Conservation (phyloP, 2,113 vertebrate genomes). For the Glaucidium brasilianum region DNA sequence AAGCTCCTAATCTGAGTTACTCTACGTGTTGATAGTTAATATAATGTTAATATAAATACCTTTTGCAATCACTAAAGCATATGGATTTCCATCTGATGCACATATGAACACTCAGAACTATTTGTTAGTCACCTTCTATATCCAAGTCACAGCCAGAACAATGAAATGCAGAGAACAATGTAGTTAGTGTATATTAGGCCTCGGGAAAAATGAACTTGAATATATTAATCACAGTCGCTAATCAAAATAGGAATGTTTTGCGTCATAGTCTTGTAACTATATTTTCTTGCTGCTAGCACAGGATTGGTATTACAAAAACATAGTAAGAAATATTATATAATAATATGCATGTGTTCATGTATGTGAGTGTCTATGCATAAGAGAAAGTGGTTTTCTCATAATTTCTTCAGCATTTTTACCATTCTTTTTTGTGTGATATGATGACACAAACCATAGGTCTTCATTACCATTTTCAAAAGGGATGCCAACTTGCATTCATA, state of each 20-base stretch:
- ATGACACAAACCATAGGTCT: background rate
- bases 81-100: background rate
- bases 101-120: background rate
- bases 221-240: background rate
- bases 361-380: background rate
- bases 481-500: fast-evolving
- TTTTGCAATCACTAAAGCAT: background rate
- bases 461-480: background rate
- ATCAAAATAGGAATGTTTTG: background rate
- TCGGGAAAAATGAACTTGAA: background rate
- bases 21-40: background rate
- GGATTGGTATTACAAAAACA: background rate
- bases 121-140: background rate
- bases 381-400: background rate
- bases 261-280: background rate
- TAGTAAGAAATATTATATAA: background rate
- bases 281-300: background rate
- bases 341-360: background rate
- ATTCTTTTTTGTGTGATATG: background rate
- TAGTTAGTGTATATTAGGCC: background rate
- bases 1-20: background rate
- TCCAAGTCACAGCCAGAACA: background rate
- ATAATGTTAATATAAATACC: background rate
- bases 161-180: background rate
- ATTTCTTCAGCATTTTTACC: background rate